Conservation (phyloP, 2,797 vertebrate genomes). For the Platalea minor region DNA sequence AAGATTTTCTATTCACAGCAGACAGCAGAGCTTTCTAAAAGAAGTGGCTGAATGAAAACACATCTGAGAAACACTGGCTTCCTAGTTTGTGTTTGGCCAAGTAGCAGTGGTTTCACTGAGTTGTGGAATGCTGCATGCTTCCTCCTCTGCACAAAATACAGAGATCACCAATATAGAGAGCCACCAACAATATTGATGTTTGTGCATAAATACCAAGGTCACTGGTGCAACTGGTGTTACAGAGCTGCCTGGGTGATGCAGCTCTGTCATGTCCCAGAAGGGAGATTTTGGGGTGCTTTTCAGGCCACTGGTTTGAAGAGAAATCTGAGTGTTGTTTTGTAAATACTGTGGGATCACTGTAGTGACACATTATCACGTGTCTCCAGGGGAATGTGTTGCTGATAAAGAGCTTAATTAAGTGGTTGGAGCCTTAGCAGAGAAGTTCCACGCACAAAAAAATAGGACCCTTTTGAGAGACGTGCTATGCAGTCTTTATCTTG, state of each 20-base stretch:
- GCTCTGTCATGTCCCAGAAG: neutral
- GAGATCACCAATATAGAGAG: neutral
- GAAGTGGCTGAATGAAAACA: neutral
- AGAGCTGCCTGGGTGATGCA: neutral
- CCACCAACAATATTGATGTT: neutral
- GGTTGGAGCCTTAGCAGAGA: neutral
- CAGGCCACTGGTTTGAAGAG: neutral
- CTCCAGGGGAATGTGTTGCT: neutral
- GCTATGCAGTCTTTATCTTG: neutral
- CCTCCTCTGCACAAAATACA: neutral
- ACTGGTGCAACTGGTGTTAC: neutral
- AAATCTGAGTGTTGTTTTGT: neutral
- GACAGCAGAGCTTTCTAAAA: neutral
- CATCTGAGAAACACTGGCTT: neutral
- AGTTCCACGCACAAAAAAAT: neutral
- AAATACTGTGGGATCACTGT: neutral
- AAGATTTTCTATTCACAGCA: neutral
- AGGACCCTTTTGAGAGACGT: neutral
- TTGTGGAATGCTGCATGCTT: neutral
- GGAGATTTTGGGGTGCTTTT: neutral
- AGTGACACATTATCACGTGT: neutral
- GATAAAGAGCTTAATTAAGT: constrained; percentile 20
- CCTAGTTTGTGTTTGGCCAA: neutral
- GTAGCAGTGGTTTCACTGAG: neutral
- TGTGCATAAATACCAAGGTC: neutral